Base-by-base conservation (phyloP, 2,797 vertebrate species). In the Gymnopithys bicolor region DNA sequence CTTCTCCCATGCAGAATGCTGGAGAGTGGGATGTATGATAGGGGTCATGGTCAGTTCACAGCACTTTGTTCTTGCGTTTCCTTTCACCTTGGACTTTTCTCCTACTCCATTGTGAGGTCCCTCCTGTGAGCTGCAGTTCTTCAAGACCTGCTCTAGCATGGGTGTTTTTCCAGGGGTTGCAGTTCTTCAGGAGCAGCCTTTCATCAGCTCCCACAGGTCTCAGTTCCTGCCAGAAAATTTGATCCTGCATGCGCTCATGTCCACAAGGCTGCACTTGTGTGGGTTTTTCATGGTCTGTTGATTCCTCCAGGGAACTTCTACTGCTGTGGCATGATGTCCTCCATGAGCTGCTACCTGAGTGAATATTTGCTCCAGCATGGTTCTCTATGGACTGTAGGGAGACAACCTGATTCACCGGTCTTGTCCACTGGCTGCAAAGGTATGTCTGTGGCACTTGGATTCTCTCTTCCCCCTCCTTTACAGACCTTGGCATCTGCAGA, bases 1-100 rank as follows among this genome's bases (percentile, higher is more conserved):
- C 2, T 63, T 63, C 45, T 43, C 27, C 22, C 11, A 32, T 19
- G 23, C 13, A 4, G 5, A 56, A 4, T 51, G 8, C 3, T 1
- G 1, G 35, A 55, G 12, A 4, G 3, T 25, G 4, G 19, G 14
- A 10, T n/a, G 8, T 6, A 7, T 10, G 5, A 8, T 12, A 11
- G 11, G 3, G 3, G 3, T 48, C 46, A 2, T n/a, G 8, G 7
- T 35, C 48, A 56, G 7, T 67, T 86, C 33, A 68, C 11, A 76
- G 35, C 7, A 39, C 18, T 33, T 81, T 1, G 0, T 23, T 6
- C 59, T 58, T 45, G 15, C 25, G 24, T 21, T 6, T 84, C 4
- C 7, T 39, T 69, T 10, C 43, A 62, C 23, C 22, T 33, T 27
- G 33, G 11, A 11, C 18, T 66, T 53, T 77, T 70, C 8, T 21